Percentiles rank a stretch among this genome's conserved stretches.
Conservation (phyloP, 2,888 invertebrate genomes). For the Drosophila anceps region DNA sequence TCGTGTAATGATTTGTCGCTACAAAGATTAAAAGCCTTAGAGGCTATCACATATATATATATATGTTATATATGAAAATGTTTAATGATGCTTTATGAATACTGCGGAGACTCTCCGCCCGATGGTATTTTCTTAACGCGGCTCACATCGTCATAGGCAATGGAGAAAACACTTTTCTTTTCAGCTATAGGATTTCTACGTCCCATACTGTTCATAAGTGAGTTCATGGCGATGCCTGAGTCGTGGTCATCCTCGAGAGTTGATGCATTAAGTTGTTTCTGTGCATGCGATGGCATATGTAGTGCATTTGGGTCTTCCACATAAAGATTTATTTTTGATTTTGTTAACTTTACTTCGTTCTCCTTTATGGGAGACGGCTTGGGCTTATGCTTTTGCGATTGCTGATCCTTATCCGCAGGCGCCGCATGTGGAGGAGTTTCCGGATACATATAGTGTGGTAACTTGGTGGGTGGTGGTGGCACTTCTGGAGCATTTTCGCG, state of each 20-base stretch:
- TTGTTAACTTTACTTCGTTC: conserved; percentile 84
- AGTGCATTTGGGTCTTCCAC: conserved; percentile 79
- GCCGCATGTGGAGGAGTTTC: conserved; percentile 86
- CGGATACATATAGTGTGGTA: conserved; percentile 88
- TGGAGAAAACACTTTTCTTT: conserved; percentile 96
- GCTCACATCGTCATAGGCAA: conserved; percentile 94
- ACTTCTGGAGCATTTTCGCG: conserved; percentile 85
- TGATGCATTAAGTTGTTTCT: conserved; percentile 87
- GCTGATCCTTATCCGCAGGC: conserved; percentile 61
- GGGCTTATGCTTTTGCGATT: conserved; percentile 60
- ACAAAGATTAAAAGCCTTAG: conserved; percentile 67
- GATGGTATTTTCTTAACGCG: conserved; percentile 93
- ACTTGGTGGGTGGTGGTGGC: conserved; percentile 87
- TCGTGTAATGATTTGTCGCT: conserved; percentile 52
- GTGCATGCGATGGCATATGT: conserved; percentile 73
- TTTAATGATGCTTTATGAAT: conserved; percentile 77
- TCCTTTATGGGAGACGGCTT: conserved; percentile 85
- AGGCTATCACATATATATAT: conserved; percentile 73
- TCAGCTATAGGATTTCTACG: conserved; percentile 90
- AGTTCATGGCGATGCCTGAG: conserved; percentile 92
- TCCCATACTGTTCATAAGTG: conserved; percentile 87
- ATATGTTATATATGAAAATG: conserved; percentile 43
- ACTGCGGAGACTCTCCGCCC: conserved; percentile 92
- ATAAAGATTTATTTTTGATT: conserved; percentile 80
- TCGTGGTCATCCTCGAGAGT: conserved; percentile 90